Conservation (phyloP, 1,140 invertebrate species). For the Leptinotarsa undecemlineata region DNA sequence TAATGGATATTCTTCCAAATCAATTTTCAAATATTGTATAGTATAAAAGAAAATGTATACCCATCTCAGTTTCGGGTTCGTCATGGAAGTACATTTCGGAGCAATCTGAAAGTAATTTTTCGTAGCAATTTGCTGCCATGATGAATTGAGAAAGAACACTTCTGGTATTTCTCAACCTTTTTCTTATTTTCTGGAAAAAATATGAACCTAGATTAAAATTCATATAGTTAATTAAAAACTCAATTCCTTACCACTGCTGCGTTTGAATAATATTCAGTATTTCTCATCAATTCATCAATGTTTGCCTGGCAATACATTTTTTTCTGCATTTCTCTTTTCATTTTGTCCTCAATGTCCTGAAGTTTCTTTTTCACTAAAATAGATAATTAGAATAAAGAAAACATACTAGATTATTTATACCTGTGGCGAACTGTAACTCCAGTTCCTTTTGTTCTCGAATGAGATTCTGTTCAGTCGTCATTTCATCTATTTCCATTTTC, state of each 20-base stretch:
- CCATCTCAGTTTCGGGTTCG: neutral
- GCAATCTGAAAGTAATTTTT: neutral
- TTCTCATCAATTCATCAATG: neutral
- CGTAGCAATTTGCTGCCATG: neutral
- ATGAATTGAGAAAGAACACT: constrained; percentile 12
- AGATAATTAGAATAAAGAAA: no score
- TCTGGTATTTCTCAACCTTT: neutral
- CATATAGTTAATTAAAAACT: neutral
- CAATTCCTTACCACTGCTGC: neutral
- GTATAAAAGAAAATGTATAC: neutral
- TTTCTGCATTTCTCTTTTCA: constrained; percentile 10
- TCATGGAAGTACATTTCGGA: neutral
- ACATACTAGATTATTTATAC: neutral
- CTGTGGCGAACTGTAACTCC: neutral
- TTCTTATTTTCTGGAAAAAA: constrained; percentile 7
- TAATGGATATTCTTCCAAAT: no score
- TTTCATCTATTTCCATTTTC: neutral
- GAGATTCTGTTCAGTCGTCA: neutral
- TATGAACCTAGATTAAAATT: neutral
- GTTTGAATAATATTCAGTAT: neutral
- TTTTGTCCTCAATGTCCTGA: neutral
- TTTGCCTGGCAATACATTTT: constrained; percentile 1
- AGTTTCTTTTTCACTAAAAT: constrained; percentile 4
- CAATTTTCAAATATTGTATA: no score
- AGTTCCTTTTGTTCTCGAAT: neutral